phyloP scores from a whole-genome alignment of 2,888 invertebrate species.

The Resseliella maxima region DNA sequence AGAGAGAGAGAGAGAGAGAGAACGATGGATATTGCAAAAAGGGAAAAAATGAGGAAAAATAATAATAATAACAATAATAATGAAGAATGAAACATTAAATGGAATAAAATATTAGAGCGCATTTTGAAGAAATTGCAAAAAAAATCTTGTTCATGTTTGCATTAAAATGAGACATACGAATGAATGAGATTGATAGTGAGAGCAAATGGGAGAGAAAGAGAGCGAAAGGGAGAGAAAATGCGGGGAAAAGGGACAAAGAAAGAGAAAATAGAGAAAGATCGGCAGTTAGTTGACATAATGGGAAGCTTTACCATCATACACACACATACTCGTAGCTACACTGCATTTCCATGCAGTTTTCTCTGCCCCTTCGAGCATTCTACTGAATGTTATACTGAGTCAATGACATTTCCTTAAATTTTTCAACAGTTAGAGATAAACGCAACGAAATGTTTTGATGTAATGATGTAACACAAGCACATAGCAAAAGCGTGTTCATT shows the following conservation, averaged over 20 bases:
- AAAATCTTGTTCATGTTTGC: neutral
- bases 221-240: neutral
- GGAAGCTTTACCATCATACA: neutral
- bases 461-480: constrained; percentile 16
- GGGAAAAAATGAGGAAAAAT: neutral
- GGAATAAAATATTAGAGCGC: constrained; percentile 17
- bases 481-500: neutral
- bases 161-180: neutral
- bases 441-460: neutral
- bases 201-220: neutral
- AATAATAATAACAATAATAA: constrained; percentile 31
- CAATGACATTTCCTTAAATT: constrained; percentile 34
- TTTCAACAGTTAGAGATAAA: neutral
- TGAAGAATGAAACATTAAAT: constrained; percentile 32
- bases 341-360: neutral
- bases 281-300: constrained; percentile 9
- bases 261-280: constrained; percentile 6
- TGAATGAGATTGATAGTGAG: neutral
- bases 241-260: neutral
- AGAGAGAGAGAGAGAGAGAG: neutral
- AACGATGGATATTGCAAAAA: neutral
- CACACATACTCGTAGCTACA: neutral
- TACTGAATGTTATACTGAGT: neutral
- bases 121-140: constrained; percentile 22
- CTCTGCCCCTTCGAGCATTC: neutral